Percentiles rank a stretch among this genome's conserved stretches.
Evolutionary conservation across 2,113 vertebrate genomes (phyloP).

Genomic region (Rhea americana): DNA sequence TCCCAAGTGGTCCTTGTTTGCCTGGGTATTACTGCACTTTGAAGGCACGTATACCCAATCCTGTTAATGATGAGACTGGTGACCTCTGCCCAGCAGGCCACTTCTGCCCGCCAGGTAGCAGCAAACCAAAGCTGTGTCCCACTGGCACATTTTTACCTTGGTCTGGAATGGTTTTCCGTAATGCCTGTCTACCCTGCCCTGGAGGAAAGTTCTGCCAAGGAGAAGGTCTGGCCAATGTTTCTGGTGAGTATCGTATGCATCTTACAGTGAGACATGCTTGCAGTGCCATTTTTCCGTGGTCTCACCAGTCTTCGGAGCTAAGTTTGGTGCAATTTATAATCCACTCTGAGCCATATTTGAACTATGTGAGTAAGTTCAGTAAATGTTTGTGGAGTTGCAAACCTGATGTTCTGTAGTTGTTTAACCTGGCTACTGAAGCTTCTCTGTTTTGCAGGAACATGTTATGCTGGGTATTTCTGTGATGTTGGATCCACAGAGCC

Average conservation of each 20-base stretch:
- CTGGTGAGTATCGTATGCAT: background rate
- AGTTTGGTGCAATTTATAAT: too few relatives aligned
- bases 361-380: too few relatives aligned
- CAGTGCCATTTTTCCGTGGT: background rate
- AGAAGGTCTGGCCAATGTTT: conserved; percentile 68
- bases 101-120: conserved; percentile 82
- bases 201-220: conserved; percentile 80
- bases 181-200: conserved; percentile 80
- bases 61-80: conserved; percentile 63
- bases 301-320: background rate
- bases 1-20: conserved; percentile 80
- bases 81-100: conserved; percentile 81
- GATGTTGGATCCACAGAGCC: conserved; percentile 70
- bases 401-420: background rate
- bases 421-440: background rate
- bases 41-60: conserved; percentile 73
- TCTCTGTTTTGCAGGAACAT: conserved; percentile 57
- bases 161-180: conserved; percentile 64
- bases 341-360: background rate
- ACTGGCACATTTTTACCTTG: conserved; percentile 78
- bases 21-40: conserved; percentile 82
- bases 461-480: conserved; percentile 76
- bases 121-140: conserved; percentile 79
- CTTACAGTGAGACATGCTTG: background rate
- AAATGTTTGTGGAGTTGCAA: too few relatives aligned